Evolutionary conservation across 2,113 vertebrate species (phyloP).

Genomic region (Ochotona curzoniae): DNA sequence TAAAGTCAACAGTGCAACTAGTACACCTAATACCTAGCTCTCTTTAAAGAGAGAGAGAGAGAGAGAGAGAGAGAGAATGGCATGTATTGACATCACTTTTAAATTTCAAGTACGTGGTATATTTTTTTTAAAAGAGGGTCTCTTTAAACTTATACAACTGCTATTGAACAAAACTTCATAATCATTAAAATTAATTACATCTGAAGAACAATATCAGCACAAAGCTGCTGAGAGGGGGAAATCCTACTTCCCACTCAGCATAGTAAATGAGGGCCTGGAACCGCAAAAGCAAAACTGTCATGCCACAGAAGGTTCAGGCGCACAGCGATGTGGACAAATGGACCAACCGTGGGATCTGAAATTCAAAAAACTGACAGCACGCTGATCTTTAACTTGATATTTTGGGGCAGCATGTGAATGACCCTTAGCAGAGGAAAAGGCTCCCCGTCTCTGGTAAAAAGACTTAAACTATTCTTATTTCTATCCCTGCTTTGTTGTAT

Average conservation of each 20-base stretch:
- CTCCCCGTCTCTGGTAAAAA: too few relatives aligned
- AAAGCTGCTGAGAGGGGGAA: neutral
- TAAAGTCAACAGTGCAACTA: neutral
- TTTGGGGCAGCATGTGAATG: too few relatives aligned
- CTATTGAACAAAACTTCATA: neutral
- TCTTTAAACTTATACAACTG: constrained; percentile 52
- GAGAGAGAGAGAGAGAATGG: constrained; percentile 21
- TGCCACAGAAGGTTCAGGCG: neutral
- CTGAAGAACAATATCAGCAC: neutral
- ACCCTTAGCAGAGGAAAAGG: too few relatives aligned
- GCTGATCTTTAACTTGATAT: too few relatives aligned
- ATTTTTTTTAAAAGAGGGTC: neutral
- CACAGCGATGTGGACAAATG: too few relatives aligned
- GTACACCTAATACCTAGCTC: neutral
- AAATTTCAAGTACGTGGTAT: too few relatives aligned
- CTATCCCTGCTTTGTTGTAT: neutral
- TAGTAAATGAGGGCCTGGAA: neutral
- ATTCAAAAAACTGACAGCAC: too few relatives aligned
- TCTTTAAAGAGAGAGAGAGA: neutral
- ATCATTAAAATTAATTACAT: constrained; percentile 33
- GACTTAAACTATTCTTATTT: neutral
- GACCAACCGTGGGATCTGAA: too few relatives aligned
- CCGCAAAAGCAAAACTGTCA: neutral
- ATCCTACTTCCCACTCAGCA: neutral
- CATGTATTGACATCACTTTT: constrained; percentile 46